Percentiles rank a stretch among this genome's conserved stretches.
Conservation (phyloP, 2,113 vertebrate genomes). For the Corvus moneduloides region DNA sequence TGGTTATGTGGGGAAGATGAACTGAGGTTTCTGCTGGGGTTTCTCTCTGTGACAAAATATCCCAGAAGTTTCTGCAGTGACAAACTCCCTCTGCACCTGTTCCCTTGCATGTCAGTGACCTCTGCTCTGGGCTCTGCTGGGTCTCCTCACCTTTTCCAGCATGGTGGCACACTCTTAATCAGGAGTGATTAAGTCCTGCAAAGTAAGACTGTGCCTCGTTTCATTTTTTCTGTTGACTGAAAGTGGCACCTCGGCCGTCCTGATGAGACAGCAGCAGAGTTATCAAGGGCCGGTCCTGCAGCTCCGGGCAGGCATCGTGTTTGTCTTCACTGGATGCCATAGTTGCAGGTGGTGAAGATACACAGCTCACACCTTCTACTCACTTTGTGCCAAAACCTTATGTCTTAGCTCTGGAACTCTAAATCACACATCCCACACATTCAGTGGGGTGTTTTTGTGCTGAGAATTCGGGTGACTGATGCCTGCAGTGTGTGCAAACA, state of each 20-base stretch:
- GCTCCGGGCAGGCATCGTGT: accelerated
- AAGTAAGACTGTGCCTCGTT: background rate
- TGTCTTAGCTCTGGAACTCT: background rate
- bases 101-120: background rate
- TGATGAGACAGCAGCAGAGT: background rate
- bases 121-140: background rate
- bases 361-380: background rate
- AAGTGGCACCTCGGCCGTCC: background rate
- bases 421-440: accelerated
- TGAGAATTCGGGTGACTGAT: background rate
- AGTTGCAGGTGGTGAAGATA: background rate
- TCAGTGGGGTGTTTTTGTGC: background rate
- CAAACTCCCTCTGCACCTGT: background rate
- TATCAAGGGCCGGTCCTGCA: background rate
- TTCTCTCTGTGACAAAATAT: background rate
- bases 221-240: accelerated
- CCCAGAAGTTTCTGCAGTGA: background rate
- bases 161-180: accelerated
- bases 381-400: background rate
- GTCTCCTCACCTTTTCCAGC: background rate
- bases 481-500: background rate
- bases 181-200: background rate
- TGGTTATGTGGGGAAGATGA: background rate
- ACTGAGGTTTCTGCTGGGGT: background rate
- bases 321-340: background rate